phyloP scores from a whole-genome alignment of 2,797 vertebrate species.

The Antrozous pallidus region DNA sequence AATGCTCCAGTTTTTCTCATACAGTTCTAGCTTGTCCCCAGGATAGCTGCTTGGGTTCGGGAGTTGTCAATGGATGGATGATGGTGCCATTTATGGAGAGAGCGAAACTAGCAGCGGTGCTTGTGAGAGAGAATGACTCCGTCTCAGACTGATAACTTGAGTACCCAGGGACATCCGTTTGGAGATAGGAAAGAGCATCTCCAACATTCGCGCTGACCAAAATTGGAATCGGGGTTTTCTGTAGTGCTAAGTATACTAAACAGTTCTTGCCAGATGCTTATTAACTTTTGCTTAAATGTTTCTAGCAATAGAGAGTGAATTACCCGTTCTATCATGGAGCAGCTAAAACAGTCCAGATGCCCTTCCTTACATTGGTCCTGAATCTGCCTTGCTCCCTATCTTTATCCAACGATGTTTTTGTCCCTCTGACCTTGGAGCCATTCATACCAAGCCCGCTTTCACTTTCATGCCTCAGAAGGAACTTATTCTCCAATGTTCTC shows the following conservation, averaged over 20 bases:
- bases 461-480: background rate
- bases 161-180: background rate
- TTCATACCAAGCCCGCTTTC: background rate
- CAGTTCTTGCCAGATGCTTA: background rate
- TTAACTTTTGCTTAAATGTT: slow-evolving; percentile 2
- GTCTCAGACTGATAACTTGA: background rate
- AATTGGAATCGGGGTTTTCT: background rate
- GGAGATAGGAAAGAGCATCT: background rate
- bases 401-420: background rate
- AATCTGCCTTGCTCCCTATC: background rate
- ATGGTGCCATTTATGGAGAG: background rate
- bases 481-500: background rate
- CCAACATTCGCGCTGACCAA: background rate
- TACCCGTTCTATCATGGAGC: background rate
- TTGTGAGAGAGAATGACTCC: slow-evolving; percentile 20
- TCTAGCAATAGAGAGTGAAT: slow-evolving; percentile 9
- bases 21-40: background rate
- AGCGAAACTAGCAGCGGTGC: background rate
- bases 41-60: background rate
- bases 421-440: background rate
- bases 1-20: background rate
- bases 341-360: background rate
- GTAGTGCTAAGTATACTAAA: background rate
- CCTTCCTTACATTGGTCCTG: background rate
- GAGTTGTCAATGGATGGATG: background rate